Percentiles rank a stretch among this genome's conserved stretches.
Conservation (phyloP, 2,113 vertebrate species). For the Cisticola juncidis region DNA sequence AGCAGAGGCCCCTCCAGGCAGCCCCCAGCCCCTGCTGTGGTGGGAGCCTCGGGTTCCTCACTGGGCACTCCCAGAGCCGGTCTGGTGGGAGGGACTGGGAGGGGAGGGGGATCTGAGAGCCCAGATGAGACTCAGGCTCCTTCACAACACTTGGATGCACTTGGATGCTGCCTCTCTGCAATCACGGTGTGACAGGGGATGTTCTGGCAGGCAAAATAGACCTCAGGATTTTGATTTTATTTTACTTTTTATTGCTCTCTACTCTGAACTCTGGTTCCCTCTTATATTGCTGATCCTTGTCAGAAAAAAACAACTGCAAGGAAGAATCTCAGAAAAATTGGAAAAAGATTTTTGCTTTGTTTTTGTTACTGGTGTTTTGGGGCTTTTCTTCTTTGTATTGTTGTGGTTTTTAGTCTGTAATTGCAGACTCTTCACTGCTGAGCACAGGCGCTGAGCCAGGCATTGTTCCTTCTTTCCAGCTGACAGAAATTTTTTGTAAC, state of each 20-base stretch:
- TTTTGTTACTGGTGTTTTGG: neutral
- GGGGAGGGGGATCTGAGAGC: too few relatives aligned
- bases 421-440: constrained; percentile 26
- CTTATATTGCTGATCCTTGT: neutral
- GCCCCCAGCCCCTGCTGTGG: rapidly evolving
- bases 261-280: neutral
- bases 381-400: neutral
- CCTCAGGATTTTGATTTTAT: neutral
- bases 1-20: rapidly evolving
- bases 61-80: rapidly evolving
- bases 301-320: neutral
- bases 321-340: neutral
- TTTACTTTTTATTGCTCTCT: neutral
- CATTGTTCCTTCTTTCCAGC: neutral
- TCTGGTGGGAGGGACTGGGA: neutral
- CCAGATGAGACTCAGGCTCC: neutral
- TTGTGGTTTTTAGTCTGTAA: neutral
- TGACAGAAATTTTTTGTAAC: constrained; percentile 17
- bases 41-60: rapidly evolving
- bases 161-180: neutral
- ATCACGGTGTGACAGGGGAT: neutral
- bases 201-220: neutral
- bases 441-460: constrained; percentile 13
- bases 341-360: neutral
- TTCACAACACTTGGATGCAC: neutral